Evolutionary conservation across 1,140 invertebrate species (phyloP).

Genomic region (Platyscapa corneri): DNA sequence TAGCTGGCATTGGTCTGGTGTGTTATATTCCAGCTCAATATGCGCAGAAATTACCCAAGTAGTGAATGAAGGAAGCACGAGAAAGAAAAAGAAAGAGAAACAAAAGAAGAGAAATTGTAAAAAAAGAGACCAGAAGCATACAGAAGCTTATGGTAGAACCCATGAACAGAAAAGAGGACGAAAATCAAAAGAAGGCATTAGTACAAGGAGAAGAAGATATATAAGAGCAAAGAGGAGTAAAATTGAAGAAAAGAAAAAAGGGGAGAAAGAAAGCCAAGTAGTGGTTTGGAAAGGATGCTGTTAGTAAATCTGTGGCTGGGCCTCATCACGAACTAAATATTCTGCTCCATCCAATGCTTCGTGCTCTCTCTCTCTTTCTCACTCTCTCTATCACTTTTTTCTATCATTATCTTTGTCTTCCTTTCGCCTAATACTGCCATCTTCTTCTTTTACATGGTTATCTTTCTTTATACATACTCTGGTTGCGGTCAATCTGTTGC

Average conservation of each 20-base stretch:
- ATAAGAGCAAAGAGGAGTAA: conserved; percentile 53
- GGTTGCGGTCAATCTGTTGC: background rate
- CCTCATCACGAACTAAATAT: conserved; percentile 70
- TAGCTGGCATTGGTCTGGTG: conserved; percentile 18
- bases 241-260: conserved; percentile 54
- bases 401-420: conserved; percentile 31
- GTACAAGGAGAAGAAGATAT: conserved; percentile 6
- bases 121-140: conserved; percentile 51
- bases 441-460: background rate
- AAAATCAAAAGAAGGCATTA: conserved; percentile 26
- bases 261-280: conserved; percentile 58
- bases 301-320: conserved; percentile 71
- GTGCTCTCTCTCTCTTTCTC: conserved; percentile 27
- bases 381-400: conserved; percentile 22
- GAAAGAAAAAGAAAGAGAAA: background rate
- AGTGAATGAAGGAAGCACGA: conserved; percentile 34
- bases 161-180: background rate
- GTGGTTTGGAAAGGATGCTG: conserved; percentile 62
- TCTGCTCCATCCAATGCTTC: conserved; percentile 42
- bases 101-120: conserved; percentile 27
- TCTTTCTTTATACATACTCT: background rate
- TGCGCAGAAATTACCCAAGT: conserved; percentile 43
- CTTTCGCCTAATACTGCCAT: background rate
- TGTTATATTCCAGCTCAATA: background rate
- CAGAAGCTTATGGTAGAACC: conserved; percentile 10